Evolutionary conservation across 2,113 vertebrate genomes (phyloP).

Genomic region (Nothoprocta pentlandii): DNA sequence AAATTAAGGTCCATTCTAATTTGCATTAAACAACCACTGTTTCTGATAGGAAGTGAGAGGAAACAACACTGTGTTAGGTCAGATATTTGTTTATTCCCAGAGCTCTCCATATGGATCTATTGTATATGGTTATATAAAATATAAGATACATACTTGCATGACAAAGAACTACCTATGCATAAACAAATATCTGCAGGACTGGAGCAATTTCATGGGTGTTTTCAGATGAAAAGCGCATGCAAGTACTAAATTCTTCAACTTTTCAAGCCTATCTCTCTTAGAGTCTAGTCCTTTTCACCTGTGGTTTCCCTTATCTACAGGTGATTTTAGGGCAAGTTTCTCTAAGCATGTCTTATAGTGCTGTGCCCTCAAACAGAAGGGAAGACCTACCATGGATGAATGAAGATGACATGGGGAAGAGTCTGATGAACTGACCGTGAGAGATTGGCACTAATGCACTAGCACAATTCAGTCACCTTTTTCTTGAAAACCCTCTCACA

Average conservation of each 20-base stretch:
- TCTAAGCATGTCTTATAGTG: rapidly evolving
- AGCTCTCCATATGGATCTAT: not conserved
- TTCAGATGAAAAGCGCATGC: not conserved
- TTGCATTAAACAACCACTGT: not conserved
- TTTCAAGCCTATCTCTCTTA: not conserved
- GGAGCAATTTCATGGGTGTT: not conserved
- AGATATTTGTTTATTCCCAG: not conserved
- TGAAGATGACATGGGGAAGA: not conserved
- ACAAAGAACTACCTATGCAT: not conserved
- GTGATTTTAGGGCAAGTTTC: not conserved
- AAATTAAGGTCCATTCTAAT: not conserved
- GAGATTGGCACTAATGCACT: not conserved
- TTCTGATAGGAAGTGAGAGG: not conserved
- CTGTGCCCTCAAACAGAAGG: not conserved
- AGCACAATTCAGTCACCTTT: not conserved
- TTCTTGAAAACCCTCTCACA: not conserved
- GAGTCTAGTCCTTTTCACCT: not conserved
- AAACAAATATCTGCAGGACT: not conserved
- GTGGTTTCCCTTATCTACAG: not conserved
- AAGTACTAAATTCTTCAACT: not conserved
- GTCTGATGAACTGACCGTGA: not conserved
- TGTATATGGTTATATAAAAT: not conserved
- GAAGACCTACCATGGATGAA: not conserved
- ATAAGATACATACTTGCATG: not conserved
- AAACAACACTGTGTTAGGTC: not conserved